Conservation (phyloP, 1,140 invertebrate genomes). For the Andrena cerasifolii region DNA sequence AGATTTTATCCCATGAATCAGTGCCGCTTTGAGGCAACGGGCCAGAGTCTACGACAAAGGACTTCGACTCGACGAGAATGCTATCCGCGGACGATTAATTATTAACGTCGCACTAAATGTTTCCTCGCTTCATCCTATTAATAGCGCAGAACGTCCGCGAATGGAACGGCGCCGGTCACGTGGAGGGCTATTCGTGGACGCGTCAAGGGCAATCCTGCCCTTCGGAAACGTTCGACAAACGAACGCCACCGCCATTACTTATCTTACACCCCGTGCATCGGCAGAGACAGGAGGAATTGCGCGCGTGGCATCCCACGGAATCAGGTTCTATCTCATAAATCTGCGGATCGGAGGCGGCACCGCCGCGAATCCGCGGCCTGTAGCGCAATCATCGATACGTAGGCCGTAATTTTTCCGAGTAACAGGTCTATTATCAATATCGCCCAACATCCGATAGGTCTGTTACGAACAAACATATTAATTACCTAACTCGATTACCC, state of each 20-base stretch:
- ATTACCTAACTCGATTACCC: constrained; percentile 36
- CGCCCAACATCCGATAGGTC: constrained; percentile 42
- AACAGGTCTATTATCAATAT: constrained; percentile 51
- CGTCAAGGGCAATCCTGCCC: too few relatives aligned
- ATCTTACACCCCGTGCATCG: background rate
- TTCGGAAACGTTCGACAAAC: too few relatives aligned
- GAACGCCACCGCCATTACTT: too few relatives aligned
- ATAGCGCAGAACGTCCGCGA: background rate
- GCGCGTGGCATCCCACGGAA: background rate
- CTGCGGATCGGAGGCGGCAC: background rate
- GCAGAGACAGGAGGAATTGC: background rate
- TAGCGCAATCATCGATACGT: constrained; percentile 24
- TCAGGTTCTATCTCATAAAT: constrained; percentile 50
- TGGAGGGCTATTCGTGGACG: background rate
- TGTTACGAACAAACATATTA: constrained; percentile 37
- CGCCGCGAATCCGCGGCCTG: background rate
- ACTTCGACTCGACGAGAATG: background rate
- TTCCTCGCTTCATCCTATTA: background rate
- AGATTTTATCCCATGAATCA: constrained; percentile 32
- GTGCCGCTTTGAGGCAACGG: background rate
- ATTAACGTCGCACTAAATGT: background rate
- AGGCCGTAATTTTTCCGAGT: constrained; percentile 28
- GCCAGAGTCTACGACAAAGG: constrained; percentile 5
- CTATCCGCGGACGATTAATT: background rate
- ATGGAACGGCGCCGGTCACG: background rate